Evolutionary conservation across 2,888 invertebrate species (phyloP).

Genomic region (Oegoconia quadripuncta): DNA sequence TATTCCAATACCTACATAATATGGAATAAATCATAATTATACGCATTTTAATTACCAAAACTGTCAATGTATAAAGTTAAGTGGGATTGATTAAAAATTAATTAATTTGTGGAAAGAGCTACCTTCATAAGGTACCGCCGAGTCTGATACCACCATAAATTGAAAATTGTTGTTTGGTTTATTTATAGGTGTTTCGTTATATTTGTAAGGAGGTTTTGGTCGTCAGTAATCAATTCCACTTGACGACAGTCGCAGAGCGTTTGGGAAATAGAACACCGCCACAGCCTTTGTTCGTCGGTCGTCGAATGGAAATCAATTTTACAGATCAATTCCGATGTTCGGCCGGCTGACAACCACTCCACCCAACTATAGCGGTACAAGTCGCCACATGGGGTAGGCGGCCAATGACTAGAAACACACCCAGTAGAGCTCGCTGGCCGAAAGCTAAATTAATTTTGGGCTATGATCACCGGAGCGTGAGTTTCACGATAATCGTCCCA

Average conservation of each 20-base stretch:
- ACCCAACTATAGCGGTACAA: conserved; percentile 47
- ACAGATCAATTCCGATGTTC: conserved; percentile 46
- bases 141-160: conserved; percentile 8
- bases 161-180: not conserved
- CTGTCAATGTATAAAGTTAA: conserved; percentile 18
- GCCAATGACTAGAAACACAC: conserved; percentile 24
- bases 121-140: conserved; percentile 2
- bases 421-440: conserved; percentile 33
- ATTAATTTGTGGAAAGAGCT: conserved; percentile 19
- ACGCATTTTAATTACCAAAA: conserved; percentile 13
- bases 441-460: conserved; percentile 69
- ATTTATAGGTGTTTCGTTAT: not conserved
- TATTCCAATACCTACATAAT: not conserved
- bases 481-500: conserved; percentile 60
- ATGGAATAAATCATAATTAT: not conserved
- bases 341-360: conserved; percentile 39
- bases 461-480: conserved; percentile 61
- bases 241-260: conserved; percentile 1
- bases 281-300: conserved; percentile 40
- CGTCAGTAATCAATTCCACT: not conserved
- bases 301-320: conserved; percentile 57
- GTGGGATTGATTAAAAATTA: conserved; percentile 27
- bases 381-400: conserved; percentile 43
- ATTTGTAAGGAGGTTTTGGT: not conserved
- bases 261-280: conserved; percentile 7